Percentiles rank a stretch among this genome's conserved stretches.
phyloP scores from a whole-genome alignment of 2,888 invertebrate genomes.

The Entomobrya multifasciata region DNA sequence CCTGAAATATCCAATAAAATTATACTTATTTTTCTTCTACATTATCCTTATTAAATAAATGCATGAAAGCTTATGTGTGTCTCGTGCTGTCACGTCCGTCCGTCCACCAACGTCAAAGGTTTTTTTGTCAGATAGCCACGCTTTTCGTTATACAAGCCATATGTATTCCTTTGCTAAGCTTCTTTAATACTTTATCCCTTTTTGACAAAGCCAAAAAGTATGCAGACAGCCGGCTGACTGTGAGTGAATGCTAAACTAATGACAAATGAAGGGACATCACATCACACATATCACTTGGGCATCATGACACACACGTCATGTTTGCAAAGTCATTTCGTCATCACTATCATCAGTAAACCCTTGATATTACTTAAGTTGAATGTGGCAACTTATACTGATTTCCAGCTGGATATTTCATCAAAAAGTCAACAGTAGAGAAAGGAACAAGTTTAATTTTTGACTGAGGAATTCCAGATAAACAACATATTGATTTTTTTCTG shows the following conservation, averaged over 20 bases:
- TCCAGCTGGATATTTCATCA: conserved; percentile 47
- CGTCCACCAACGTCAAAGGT: conserved; percentile 28
- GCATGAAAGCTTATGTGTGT: conserved; percentile 33
- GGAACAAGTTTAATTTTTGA: neutral
- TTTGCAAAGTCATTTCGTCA: conserved; percentile 57
- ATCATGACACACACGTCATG: too few species aligned
- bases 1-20: conserved; percentile 38
- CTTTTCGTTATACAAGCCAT: conserved; percentile 59
- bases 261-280: conserved; percentile 20
- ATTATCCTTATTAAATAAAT: neutral
- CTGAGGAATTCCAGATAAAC: conserved; percentile 28
- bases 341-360: conserved; percentile 18
- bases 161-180: conserved; percentile 65
- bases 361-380: too few species aligned
- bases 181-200: conserved; percentile 43
- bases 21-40: neutral
- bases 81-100: conserved; percentile 52
- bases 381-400: neutral
- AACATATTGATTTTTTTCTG: conserved; percentile 39
- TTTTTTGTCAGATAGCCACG: conserved; percentile 42
- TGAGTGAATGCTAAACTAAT: conserved; percentile 7
- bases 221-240: conserved; percentile 28
- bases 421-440: conserved; percentile 38
- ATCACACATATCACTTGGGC: too few species aligned
- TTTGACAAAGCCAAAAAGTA: conserved; percentile 53